A percentile compares a stretch with the other conserved stretches of the same genome.
These are phyloP conservation scores for Oceanodroma tethys DNA, from an alignment of 2,113 vertebrate genomes.

Conservation along the genomic window DNA sequence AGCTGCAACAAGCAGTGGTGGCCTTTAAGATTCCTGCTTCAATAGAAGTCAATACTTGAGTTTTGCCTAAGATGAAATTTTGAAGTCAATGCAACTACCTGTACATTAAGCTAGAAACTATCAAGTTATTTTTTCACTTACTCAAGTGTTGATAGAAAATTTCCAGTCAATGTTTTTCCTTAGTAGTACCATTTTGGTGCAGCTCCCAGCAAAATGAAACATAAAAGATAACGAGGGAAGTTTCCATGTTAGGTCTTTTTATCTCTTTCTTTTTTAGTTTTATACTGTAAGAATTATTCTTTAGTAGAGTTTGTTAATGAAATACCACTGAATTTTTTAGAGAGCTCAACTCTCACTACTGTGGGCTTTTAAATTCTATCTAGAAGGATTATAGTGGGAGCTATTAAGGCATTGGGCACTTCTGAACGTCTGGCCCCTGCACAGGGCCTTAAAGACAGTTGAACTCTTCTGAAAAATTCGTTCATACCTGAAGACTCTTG, in stretches of 20 bases:
- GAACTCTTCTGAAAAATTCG: not conserved
- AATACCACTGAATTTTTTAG: not conserved
- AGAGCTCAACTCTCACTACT: not conserved
- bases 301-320: not conserved
- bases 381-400: not conserved
- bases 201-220: not conserved
- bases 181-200: not conserved
- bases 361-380: not conserved
- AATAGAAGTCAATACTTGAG: not conserved
- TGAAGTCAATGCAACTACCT: not conserved
- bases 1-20: not conserved
- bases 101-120: not conserved
- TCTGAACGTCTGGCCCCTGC: not conserved
- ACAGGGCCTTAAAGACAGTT: not conserved
- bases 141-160: not conserved
- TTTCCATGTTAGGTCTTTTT: not conserved
- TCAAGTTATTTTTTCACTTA: not conserved
- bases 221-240: not conserved
- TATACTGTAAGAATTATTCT: not conserved
- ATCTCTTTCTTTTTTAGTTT: not conserved
- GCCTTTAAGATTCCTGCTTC: not conserved
- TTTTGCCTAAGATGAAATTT: not conserved
- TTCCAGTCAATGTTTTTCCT: not conserved
- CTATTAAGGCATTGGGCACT: not conserved
- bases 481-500: not conserved